Conservation (phyloP, 1,140 invertebrate species). For the Latrodectus geometricus region DNA sequence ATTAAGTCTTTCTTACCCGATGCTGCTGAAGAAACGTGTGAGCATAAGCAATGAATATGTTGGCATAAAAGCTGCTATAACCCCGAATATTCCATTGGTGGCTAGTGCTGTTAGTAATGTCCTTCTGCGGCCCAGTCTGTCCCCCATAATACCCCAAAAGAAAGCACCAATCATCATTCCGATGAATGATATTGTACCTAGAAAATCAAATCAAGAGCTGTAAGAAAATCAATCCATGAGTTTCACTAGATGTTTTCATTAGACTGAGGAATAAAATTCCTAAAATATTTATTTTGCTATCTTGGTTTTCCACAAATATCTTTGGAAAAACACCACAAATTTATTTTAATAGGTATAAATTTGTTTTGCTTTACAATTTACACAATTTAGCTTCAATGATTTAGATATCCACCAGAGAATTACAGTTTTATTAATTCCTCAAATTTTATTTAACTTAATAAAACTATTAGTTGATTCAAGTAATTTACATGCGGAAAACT, state of each 20-base stretch:
- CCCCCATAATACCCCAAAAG: conserved; percentile 72
- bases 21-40: conserved; percentile 71
- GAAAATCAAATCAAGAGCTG: conserved; percentile 2
- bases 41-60: conserved; percentile 70
- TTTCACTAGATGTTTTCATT: not conserved
- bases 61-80: conserved; percentile 70
- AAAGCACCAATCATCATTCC: conserved; percentile 73
- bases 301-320: too few species aligned
- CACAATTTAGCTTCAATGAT: too few species aligned
- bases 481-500: too few species aligned
- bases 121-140: conserved; percentile 69
- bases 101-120: conserved; percentile 70
- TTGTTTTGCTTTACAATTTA: too few species aligned
- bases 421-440: too few species aligned
- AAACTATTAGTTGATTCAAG: too few species aligned
- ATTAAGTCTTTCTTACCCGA: conserved; percentile 69
- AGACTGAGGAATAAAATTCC: not conserved
- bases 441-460: too few species aligned
- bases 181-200: conserved; percentile 64
- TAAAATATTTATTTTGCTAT: too few species aligned
- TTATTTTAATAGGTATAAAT: too few species aligned
- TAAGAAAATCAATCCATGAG: conserved; percentile 7
- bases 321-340: too few species aligned
- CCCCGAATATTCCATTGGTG: conserved; percentile 70
- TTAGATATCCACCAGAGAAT: too few species aligned